phyloP scores from a whole-genome alignment of 1,140 invertebrate species.

The Apocrypta bakeri region DNA sequence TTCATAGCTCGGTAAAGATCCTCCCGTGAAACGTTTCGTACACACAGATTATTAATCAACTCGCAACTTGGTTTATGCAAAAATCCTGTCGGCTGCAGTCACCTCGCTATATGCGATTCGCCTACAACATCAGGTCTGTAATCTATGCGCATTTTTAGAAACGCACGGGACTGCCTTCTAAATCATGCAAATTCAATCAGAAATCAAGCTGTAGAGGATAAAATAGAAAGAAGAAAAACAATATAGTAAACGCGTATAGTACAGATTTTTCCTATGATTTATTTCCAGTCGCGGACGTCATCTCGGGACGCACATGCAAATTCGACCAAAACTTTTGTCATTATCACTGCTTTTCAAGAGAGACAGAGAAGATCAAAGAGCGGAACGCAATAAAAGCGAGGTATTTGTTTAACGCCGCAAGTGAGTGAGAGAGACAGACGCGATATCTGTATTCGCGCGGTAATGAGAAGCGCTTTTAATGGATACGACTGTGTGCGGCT shows the following conservation, averaged over 20 bases:
- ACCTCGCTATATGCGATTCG: too few relatives aligned
- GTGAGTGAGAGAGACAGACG: neutral
- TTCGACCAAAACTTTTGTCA: neutral
- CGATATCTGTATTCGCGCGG: neutral
- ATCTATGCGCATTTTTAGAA: too few relatives aligned
- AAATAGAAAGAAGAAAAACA: neutral
- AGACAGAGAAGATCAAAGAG: neutral
- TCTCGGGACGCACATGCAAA: neutral
- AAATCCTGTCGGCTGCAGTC: too few relatives aligned
- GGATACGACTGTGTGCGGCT: neutral
- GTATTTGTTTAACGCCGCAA: neutral
- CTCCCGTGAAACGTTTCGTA: too few relatives aligned
- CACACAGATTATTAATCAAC: too few relatives aligned
- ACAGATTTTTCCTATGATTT: too few relatives aligned
- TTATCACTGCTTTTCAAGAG: neutral
- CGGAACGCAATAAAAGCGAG: neutral
- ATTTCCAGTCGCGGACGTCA: neutral
- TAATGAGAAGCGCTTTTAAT: neutral
- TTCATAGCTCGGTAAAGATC: too few relatives aligned
- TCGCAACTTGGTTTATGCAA: too few relatives aligned
- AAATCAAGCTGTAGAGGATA: neutral
- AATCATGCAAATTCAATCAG: neutral
- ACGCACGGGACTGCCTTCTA: neutral
- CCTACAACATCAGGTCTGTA: too few relatives aligned
- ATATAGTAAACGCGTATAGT: too few relatives aligned